These are phyloP conservation scores for Nycticebus coucang DNA, from an alignment of 2,113 vertebrate species.

Conservation along the genomic window DNA sequence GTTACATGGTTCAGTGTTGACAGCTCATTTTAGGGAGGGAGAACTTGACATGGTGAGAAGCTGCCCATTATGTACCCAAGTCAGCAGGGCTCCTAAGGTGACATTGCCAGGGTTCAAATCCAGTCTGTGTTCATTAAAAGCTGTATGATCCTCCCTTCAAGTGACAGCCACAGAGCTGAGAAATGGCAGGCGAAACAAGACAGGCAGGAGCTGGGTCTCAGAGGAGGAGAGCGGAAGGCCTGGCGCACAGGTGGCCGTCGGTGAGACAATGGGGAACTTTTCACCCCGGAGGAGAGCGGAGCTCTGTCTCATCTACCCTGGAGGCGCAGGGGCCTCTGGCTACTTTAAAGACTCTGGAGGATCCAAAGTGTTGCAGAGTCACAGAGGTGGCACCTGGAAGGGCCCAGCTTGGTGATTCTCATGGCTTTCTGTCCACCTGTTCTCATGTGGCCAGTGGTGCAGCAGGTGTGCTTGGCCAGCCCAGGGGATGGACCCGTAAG, in stretches of 20 bases:
- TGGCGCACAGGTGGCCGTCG: no score
- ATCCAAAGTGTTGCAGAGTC: not conserved
- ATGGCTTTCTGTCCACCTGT: not conserved
- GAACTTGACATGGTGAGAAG: not conserved
- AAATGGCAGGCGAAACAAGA: not conserved
- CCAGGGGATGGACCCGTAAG: not conserved
- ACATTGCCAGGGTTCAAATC: not conserved
- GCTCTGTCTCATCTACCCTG: not conserved
- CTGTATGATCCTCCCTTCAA: not conserved
- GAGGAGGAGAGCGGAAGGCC: not conserved
- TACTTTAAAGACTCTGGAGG: not conserved
- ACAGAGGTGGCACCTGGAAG: not conserved
- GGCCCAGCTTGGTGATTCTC: not conserved
- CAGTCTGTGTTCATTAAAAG: not conserved
- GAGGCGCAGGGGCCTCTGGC: not conserved
- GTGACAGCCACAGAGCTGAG: not conserved
- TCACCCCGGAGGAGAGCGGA: rapidly evolving
- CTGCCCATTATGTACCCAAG: not conserved
- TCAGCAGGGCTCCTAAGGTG: not conserved
- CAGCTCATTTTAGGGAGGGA: not conserved
- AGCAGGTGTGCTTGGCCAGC: rapidly evolving
- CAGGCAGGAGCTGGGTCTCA: not conserved
- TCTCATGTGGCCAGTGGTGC: not conserved
- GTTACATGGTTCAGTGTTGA: not conserved
- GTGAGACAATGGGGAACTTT: not conserved